These are phyloP conservation scores for Hymenopus coronatus DNA, from an alignment of 2,888 invertebrate species.

Conservation along the genomic window DNA sequence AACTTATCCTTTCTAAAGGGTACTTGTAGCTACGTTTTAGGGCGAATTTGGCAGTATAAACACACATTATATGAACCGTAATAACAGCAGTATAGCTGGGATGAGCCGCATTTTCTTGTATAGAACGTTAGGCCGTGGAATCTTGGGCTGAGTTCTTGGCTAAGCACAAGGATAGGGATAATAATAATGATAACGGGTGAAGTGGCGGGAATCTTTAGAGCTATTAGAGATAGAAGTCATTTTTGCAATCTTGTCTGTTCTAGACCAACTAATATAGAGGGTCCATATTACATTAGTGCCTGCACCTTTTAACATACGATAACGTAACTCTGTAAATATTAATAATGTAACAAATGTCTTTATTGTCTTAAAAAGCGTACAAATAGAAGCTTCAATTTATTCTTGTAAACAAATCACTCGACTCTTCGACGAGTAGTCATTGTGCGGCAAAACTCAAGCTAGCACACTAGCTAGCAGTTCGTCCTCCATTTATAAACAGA, in stretches of 20 bases:
- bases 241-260: neutral
- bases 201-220: neutral
- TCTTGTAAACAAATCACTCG: no score
- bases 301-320: no score
- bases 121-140: neutral
- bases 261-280: no score
- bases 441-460: no score
- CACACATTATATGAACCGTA: slow-evolving; percentile 23
- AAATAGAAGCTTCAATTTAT: no score
- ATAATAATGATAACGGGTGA: neutral
- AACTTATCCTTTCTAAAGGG: slow-evolving; percentile 11
- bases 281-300: no score
- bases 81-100: neutral
- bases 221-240: neutral
- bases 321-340: no score
- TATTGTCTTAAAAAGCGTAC: no score
- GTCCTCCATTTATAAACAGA: no score
- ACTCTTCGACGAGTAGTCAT: no score
- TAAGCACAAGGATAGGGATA: neutral
- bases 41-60: slow-evolving; percentile 22
- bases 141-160: neutral
- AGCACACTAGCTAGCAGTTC: no score
- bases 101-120: neutral
- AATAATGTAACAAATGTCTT: no score
- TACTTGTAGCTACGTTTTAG: slow-evolving; percentile 9